phyloP scores from a whole-genome alignment of 2,113 vertebrate species.

The Thoracochromis brauschi region DNA sequence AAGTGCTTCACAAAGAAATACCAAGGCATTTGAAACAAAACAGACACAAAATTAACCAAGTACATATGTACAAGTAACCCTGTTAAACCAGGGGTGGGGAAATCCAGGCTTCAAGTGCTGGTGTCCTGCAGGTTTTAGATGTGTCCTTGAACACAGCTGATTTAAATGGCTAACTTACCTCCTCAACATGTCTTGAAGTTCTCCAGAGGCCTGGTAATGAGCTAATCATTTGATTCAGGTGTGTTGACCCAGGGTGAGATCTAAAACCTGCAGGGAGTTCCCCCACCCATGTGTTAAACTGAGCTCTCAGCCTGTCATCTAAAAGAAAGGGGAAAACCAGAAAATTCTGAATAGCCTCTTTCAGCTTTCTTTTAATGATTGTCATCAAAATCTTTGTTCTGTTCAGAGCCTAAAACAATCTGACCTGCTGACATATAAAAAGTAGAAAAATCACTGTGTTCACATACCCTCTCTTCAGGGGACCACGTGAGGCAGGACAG shows the following conservation, averaged over 20 bases:
- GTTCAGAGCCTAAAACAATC: background rate
- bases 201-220: background rate
- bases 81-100: background rate
- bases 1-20: background rate
- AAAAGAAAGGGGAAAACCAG: background rate
- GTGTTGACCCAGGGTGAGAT: background rate
- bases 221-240: background rate
- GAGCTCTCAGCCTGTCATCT: background rate
- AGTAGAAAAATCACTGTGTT: background rate
- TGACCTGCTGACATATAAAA: background rate
- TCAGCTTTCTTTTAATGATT: background rate
- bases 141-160: background rate
- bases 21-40: background rate
- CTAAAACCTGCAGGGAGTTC: background rate
- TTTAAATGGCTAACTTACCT: background rate
- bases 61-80: background rate
- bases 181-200: background rate
- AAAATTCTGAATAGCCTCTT: background rate
- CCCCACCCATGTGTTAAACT: background rate
- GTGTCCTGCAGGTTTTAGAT: background rate
- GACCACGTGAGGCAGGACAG: constrained; percentile 95
- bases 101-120: background rate
- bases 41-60: background rate
- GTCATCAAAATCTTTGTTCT: background rate
- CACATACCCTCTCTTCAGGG: constrained; percentile 60